Evolutionary conservation across 2,113 vertebrate species (phyloP), one percentile per base, ranked within the genome.

Genomic region (Lichenostomus cassidix): DNA sequence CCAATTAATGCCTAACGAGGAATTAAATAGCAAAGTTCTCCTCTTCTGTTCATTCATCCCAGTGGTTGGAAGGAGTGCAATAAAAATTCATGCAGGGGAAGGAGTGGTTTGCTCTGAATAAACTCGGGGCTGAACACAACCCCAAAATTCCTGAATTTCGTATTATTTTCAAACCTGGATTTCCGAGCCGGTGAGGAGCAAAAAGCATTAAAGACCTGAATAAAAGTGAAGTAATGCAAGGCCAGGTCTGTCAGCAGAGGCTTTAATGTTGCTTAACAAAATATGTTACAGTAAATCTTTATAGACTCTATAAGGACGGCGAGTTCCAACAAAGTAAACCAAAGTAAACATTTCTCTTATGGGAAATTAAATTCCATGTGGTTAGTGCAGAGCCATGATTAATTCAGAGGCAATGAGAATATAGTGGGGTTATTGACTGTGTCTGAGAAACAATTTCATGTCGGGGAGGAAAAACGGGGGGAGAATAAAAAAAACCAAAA

Each of bases 331-430:
- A 91, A 96, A 98, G 97, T 98, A 97, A 98, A 98, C 97, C 96
- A 97, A 98, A 98, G 97, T 97, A 98, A 98, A 98, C 97, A 98
- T 96, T 63, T 67, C 96, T 98, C 98, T 98, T 97, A 96, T 93
- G 97, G 98, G 98, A 98, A 98, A 98, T 98, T 97, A 98, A 98
- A 97, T 98, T 98, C 97, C 97, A 86, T 98, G 97, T 96, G 97
- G 98, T 98, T 97, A 96, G 93, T 87, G 96, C 90, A 97, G 97
- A 97, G 86, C 96, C 97, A 91, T 97, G 97, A 98, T 98, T 97
- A 98, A 98, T 98, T 98, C 97, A 97, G 88, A 18, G 97, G 96
- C 97, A 97, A 96, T 97, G 97, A 97, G 97, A 96, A 97, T 95
- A 97, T 85, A 98, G 95, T 95, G 37, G 97, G 96, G 96, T 96